These are phyloP conservation scores for Virgularia gustaviana DNA, from an alignment of 92 coral and sea anemone species.

Conservation along the genomic window DNA sequence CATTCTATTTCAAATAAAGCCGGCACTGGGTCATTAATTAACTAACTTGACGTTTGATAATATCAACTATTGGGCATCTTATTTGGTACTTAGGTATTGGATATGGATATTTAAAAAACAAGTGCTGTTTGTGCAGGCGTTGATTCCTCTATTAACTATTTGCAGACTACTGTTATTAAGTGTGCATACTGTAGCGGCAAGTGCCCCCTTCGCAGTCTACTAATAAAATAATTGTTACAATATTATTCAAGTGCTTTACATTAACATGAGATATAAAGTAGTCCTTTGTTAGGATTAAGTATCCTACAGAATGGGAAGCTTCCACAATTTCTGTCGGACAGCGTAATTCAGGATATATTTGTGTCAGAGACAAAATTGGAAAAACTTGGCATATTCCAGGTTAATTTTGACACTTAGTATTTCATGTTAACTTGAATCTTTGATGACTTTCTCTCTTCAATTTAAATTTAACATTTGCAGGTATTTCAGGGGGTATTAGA, in stretches of 20 bases:
- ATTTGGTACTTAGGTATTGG: no score
- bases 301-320: conserved; percentile 40
- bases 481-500: background rate
- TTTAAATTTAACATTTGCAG: background rate
- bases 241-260: background rate
- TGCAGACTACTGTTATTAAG: no score
- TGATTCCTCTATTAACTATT: no score
- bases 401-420: background rate
- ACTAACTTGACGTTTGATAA: no score
- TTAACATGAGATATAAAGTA: conserved; percentile 7
- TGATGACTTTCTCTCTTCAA: background rate
- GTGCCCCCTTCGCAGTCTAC: background rate
- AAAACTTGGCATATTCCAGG: conserved; percentile 41
- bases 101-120: no score
- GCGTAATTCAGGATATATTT: conserved; percentile 22
- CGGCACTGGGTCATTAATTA: no score
- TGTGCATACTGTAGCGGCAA: no score
- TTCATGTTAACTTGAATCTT: conserved; percentile 7
- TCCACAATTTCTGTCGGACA: conserved; percentile 40
- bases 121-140: no score
- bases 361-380: conserved; percentile 23
- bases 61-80: no score
- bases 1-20: no score
- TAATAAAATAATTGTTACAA: background rate
- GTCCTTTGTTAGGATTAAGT: conserved; percentile 29